phyloP scores from a whole-genome alignment of 1,140 invertebrate species.

The Diachasma alloeum region DNA sequence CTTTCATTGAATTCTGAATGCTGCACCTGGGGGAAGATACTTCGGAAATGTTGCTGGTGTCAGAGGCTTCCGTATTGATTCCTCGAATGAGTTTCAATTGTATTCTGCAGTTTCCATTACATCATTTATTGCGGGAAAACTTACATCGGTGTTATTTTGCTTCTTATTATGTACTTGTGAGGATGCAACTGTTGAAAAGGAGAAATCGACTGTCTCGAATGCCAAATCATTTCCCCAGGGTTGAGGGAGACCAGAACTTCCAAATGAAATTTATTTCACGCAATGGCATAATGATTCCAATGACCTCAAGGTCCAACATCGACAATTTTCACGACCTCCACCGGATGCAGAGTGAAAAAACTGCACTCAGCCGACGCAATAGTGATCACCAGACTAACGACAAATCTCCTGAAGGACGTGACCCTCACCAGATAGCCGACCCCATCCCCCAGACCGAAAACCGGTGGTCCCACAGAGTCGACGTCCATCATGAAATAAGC shows the following conservation, averaged over 20 bases:
- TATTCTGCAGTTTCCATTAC: not conserved
- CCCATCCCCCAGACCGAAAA: conserved; percentile 45
- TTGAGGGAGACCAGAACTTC: no score
- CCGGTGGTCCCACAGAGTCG: conserved; percentile 44
- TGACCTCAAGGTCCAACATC: conserved; percentile 26
- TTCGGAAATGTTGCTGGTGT: not conserved
- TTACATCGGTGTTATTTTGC: not conserved
- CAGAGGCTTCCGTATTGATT: not conserved
- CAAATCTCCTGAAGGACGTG: conserved; percentile 43
- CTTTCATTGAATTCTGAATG: not conserved
- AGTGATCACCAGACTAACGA: conserved; percentile 40
- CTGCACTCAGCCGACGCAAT: conserved; percentile 49
- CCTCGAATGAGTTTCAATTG: not conserved
- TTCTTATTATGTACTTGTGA: not conserved
- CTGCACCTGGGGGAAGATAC: not conserved
- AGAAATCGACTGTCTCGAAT: no score
- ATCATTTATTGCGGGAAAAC: not conserved
- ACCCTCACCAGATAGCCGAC: conserved; percentile 45
- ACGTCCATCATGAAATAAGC: conserved; percentile 53
- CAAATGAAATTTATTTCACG: not conserved
- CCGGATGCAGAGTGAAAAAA: conserved; percentile 45
- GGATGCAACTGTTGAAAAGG: not conserved
- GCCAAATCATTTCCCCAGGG: no score
- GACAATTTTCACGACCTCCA: conserved; percentile 43
- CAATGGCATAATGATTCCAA: not conserved